Percentiles rank a stretch among this genome's conserved stretches.
These are phyloP conservation scores for Melinopterus prodromus DNA, from an alignment of 2,888 invertebrate genomes.

Conservation along the genomic window DNA sequence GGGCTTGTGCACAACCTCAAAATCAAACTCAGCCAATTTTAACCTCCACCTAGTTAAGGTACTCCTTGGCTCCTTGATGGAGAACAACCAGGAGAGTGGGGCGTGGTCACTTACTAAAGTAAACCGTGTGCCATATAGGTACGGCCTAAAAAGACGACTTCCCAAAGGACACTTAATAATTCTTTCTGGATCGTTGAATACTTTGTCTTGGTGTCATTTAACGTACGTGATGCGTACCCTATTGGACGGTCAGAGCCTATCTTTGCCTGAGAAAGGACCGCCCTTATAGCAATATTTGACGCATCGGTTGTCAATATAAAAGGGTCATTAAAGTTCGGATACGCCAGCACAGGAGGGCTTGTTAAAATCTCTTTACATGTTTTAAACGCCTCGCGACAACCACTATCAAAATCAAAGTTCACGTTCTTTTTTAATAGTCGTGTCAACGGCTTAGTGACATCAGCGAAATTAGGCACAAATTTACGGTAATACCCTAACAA, in stretches of 20 bases:
- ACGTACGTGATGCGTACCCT: conserved; percentile 43
- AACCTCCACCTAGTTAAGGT: not conserved
- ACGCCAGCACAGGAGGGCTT: not conserved
- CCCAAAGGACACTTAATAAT: not conserved
- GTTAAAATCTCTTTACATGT: conserved; percentile 14
- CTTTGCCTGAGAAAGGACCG: conserved; percentile 40
- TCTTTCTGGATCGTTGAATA: conserved; percentile 15
- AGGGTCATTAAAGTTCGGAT: not conserved
- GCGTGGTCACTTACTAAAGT: not conserved
- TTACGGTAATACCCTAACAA: conserved; percentile 32
- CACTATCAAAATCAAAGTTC: conserved; percentile 5
- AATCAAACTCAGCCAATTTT: no score
- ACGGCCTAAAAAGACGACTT: not conserved
- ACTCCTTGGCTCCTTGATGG: not conserved
- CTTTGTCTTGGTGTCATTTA: conserved; percentile 12
- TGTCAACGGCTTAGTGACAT: conserved; percentile 30
- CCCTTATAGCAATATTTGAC: conserved; percentile 40
- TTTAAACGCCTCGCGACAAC: not conserved
- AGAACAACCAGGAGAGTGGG: not conserved
- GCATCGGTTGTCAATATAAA: conserved; percentile 43
- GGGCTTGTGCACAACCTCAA: no score
- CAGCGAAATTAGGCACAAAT: conserved; percentile 32
- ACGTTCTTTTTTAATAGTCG: conserved; percentile 29
- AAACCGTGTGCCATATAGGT: not conserved
- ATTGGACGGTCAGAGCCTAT: conserved; percentile 39